These are phyloP conservation scores for Andrena minutula DNA, from an alignment of 2,888 invertebrate species.

Conservation along the genomic window DNA sequence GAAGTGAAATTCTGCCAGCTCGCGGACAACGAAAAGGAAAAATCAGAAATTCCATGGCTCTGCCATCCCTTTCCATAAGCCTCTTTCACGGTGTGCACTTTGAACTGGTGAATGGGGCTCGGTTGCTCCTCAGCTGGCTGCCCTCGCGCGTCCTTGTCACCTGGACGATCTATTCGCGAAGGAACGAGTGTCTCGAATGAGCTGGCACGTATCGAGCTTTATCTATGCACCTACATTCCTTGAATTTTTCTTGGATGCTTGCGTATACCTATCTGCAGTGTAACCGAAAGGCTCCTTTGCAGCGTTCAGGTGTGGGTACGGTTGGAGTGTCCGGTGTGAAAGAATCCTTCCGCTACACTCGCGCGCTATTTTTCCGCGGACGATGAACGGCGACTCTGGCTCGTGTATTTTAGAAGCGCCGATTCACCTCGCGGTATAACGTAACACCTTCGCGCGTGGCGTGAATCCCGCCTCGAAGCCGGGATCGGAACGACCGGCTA, in stretches of 20 bases:
- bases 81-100: neutral
- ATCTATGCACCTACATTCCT: too few species aligned
- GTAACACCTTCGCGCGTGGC: conserved; percentile 45
- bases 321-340: too few species aligned
- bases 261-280: too few species aligned
- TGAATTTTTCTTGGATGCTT: too few species aligned
- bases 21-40: conserved; percentile 52
- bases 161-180: neutral
- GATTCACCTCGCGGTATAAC: conserved; percentile 23
- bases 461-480: conserved; percentile 25
- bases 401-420: conserved; percentile 38
- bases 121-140: neutral
- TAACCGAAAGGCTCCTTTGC: too few species aligned
- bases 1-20: conserved; percentile 30
- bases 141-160: neutral
- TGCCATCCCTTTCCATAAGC: neutral
- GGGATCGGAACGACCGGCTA: conserved; percentile 41
- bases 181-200: neutral
- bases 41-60: conserved; percentile 58
- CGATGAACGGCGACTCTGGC: conserved; percentile 30
- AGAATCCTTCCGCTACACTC: neutral
- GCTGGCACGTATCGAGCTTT: too few species aligned
- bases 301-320: too few species aligned
- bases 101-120: neutral
- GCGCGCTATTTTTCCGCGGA: conserved; percentile 22